Conservation (phyloP, 1,140 invertebrate species). For the Holcopasites calliopsidis region DNA sequence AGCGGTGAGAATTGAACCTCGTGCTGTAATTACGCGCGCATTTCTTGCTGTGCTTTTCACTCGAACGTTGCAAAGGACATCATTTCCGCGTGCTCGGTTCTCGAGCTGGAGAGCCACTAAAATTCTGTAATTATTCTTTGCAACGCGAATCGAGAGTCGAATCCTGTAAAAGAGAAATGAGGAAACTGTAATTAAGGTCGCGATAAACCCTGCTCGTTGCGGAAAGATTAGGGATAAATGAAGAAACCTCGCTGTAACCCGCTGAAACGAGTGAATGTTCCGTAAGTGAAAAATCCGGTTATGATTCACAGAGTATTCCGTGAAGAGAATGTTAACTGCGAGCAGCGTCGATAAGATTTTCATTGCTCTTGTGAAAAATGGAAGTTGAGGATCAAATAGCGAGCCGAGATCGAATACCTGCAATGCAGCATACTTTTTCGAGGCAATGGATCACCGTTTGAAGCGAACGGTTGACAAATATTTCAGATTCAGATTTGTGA, state of each 20-base stretch:
- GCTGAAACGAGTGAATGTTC: too few species aligned
- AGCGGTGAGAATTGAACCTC: background rate
- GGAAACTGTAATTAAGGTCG: too few species aligned
- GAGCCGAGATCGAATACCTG: background rate
- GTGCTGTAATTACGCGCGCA: background rate
- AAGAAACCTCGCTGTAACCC: too few species aligned
- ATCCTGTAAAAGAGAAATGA: background rate
- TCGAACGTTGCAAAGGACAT: too few species aligned
- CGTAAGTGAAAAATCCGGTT: too few species aligned
- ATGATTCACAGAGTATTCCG: too few species aligned
- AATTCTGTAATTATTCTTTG: background rate
- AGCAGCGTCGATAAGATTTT: background rate
- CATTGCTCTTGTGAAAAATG: background rate
- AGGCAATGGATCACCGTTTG: background rate
- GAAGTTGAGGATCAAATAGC: background rate
- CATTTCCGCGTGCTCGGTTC: background rate
- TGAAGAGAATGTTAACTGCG: too few species aligned
- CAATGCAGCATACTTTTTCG: slow-evolving; percentile 8
- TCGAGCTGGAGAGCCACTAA: background rate
- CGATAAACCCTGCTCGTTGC: background rate
- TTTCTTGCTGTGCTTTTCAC: background rate
- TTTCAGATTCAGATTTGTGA: background rate
- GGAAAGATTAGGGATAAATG: background rate
- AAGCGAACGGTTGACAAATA: background rate
- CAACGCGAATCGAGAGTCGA: background rate